Percentiles rank a stretch among this genome's conserved stretches.
Evolutionary conservation across 1,140 invertebrate genomes (phyloP).

Genomic region (Prorops nasuta): DNA sequence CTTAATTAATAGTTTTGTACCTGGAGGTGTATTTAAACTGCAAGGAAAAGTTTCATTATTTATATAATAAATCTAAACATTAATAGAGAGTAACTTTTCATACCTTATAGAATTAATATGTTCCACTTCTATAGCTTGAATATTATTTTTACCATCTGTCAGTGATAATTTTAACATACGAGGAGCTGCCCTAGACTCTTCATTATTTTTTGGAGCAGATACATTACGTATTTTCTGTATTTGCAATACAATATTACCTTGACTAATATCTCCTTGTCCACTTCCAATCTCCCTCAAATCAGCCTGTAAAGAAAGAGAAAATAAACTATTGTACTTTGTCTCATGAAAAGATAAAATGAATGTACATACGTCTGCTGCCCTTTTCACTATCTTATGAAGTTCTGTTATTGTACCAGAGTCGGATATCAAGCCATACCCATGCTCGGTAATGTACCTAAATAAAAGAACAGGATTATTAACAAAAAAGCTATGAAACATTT

Average conservation of each 20-base stretch:
- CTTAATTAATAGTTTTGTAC: constrained; percentile 51
- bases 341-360: constrained; percentile 7
- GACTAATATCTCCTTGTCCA: constrained; percentile 61
- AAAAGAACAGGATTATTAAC: constrained; percentile 1
- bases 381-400: constrained; percentile 63
- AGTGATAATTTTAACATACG: constrained; percentile 79
- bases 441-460: constrained; percentile 67
- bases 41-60: constrained; percentile 10
- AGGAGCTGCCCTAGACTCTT: constrained; percentile 78
- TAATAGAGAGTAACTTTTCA: not conserved
- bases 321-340: not conserved
- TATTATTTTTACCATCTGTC: constrained; percentile 79
- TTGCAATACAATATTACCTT: constrained; percentile 78
- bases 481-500: not conserved
- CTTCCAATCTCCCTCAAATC: constrained; percentile 78
- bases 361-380: constrained; percentile 72
- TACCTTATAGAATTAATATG: constrained; percentile 66
- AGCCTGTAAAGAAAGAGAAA: constrained; percentile 60
- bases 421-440: constrained; percentile 65
- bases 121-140: constrained; percentile 74
- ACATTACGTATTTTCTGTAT: constrained; percentile 85
- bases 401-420: constrained; percentile 66
- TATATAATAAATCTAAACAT: too few species aligned
- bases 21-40: constrained; percentile 54
- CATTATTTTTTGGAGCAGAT: constrained; percentile 85